Evolutionary conservation across 2,888 invertebrate genomes (phyloP).

Genomic region (Cryptophagus acutangulus): DNA sequence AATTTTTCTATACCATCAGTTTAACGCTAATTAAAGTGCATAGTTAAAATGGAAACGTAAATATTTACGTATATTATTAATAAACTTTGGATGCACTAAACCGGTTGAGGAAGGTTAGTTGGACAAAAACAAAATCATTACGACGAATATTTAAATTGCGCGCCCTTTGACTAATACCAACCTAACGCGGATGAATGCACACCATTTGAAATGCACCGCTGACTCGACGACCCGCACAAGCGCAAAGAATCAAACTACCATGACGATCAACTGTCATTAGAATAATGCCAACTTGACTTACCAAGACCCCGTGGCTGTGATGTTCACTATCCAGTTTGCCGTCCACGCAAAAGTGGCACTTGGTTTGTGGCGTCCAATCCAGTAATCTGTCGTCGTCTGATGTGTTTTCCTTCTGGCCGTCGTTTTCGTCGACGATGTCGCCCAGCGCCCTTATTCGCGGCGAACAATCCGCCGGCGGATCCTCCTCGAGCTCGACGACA

Average conservation of each 20-base stretch:
- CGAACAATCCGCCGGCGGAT: constrained; percentile 12
- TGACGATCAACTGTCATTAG: neutral
- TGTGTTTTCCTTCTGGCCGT: constrained; percentile 30
- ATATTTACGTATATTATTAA: constrained; percentile 9
- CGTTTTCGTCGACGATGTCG: constrained; percentile 28
- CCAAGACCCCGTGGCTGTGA: constrained; percentile 55
- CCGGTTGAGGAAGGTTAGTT: constrained; percentile 17
- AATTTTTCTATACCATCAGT: constrained; percentile 6
- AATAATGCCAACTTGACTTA: constrained; percentile 40
- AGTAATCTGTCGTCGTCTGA: constrained; percentile 40
- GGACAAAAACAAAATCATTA: constrained; percentile 12
- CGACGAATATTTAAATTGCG: no score
- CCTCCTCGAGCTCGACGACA: constrained; percentile 7
- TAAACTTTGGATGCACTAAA: constrained; percentile 11
- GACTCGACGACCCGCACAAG: no score
- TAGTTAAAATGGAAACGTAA: constrained; percentile 10
- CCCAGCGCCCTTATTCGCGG: constrained; percentile 26
- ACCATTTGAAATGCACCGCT: no score
- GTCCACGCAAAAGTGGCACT: constrained; percentile 80
- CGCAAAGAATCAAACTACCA: no score
- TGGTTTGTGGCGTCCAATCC: constrained; percentile 75
- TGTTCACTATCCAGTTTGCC: constrained; percentile 60
- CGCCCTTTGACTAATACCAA: no score
- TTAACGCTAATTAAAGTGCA: constrained; percentile 12
- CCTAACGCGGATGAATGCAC: no score